phyloP scores from a whole-genome alignment of 35 echinoderm and acorn worm genomes.

The Antedon bifida region DNA sequence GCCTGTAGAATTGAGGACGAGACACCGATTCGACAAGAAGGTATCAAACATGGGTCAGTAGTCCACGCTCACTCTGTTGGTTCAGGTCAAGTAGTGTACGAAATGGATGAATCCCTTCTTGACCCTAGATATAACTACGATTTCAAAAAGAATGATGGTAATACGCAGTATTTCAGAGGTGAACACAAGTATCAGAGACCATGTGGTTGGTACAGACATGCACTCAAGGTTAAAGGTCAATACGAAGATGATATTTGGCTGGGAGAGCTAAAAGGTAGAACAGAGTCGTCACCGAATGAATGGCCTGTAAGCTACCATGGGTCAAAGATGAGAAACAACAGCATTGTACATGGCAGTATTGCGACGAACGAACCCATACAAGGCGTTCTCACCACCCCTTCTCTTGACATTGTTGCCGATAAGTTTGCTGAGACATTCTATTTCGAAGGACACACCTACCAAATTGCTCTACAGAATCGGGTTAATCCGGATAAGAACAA shows the following conservation, averaged over 20 bases:
- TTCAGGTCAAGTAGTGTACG: not conserved
- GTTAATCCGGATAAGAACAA: not conserved
- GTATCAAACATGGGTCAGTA: not conserved
- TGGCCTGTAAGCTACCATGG: constrained; percentile 22
- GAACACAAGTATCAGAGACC: not conserved
- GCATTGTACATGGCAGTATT: not conserved
- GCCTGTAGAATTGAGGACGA: not conserved
- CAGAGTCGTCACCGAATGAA: not conserved
- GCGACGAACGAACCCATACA: not conserved
- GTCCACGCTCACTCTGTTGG: not conserved
- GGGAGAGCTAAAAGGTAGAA: not conserved
- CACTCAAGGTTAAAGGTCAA: constrained; percentile 5
- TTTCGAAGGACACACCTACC: not conserved
- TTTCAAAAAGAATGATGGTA: not conserved
- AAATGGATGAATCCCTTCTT: constrained; percentile 1
- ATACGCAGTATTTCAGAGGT: not conserved
- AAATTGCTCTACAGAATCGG: constrained; percentile 12
- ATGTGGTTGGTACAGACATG: constrained; percentile 9
- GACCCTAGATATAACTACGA: constrained; percentile 8
- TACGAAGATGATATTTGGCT: constrained; percentile 18
- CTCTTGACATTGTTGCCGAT: not conserved
- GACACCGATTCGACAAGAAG: not conserved
- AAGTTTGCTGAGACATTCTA: not conserved
- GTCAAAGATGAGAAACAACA: not conserved
- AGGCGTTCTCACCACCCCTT: constrained; percentile 3